phyloP scores from a whole-genome alignment of 1,140 invertebrate genomes.

The Achroia grisella region DNA sequence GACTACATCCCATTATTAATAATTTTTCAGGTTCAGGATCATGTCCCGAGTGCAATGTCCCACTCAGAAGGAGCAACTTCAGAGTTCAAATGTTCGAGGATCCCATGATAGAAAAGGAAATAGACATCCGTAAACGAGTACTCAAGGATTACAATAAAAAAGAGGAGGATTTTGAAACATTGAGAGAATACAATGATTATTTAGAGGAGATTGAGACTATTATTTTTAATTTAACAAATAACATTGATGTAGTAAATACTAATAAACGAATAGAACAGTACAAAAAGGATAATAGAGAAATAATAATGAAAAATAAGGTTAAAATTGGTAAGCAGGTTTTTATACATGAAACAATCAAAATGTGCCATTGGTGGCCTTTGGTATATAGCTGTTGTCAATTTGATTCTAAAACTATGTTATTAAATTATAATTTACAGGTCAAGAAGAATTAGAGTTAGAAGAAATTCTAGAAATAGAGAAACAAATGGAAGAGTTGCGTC shows the following conservation, averaged over 20 bases:
- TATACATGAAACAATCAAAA: no score
- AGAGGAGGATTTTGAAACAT: conserved; percentile 88
- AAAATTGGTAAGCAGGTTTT: conserved; percentile 72
- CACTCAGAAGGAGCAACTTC: conserved; percentile 92
- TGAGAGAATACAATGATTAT: conserved; percentile 94
- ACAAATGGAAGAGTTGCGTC: conserved; percentile 79
- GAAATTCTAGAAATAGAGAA: conserved; percentile 91
- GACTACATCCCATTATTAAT: conserved; percentile 26
- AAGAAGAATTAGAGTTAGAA: conserved; percentile 87
- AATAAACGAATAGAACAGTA: conserved; percentile 95
- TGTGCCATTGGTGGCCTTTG: no score
- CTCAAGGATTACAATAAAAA: conserved; percentile 94
- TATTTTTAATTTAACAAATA: conserved; percentile 93
- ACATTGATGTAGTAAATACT: conserved; percentile 92
- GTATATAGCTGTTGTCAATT: no score
- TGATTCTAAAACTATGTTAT: no score
- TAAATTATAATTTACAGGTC: conserved; percentile 57
- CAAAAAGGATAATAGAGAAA: conserved; percentile 93
- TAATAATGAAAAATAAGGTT: conserved; percentile 91
- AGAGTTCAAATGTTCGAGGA: conserved; percentile 97
- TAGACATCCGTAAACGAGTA: conserved; percentile 93
- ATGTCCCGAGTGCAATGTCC: conserved; percentile 93
- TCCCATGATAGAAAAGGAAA: conserved; percentile 96
- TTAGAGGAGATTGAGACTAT: conserved; percentile 93
- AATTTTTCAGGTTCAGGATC: conserved; percentile 89